Percentiles rank a stretch among this genome's conserved stretches.
These are phyloP conservation scores for Alcedo atthis DNA, from an alignment of 2,797 vertebrate species.

Conservation along the genomic window DNA sequence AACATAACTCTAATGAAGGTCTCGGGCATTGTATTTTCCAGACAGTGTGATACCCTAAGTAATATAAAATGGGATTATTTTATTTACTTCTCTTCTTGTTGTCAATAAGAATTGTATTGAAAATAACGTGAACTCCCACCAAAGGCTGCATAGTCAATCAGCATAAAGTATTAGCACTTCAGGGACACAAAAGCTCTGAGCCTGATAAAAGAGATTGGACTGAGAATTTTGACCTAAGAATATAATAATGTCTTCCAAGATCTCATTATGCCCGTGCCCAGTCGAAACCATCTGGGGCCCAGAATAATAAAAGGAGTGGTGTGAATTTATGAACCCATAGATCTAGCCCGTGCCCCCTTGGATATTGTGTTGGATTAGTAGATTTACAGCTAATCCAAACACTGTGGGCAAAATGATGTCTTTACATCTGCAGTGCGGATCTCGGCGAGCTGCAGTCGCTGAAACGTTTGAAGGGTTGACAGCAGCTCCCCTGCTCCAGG, in stretches of 20 bases:
- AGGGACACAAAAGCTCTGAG: constrained; percentile 59
- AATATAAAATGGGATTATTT: constrained; percentile 52
- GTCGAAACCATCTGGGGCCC: constrained; percentile 67
- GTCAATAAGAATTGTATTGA: constrained; percentile 67
- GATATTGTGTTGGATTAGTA: constrained; percentile 71
- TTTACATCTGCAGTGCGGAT: constrained; percentile 59
- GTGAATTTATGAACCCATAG: constrained; percentile 68
- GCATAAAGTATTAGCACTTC: constrained; percentile 71
- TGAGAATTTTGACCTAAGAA: constrained; percentile 74
- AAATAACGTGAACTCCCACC: constrained; percentile 60
- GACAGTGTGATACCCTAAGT: background rate
- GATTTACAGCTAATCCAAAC: constrained; percentile 75
- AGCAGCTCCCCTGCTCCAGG: constrained; percentile 53
- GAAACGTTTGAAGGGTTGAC: constrained; percentile 45
- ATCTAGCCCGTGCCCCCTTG: constrained; percentile 61
- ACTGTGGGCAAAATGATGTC: constrained; percentile 59
- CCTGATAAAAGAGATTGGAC: constrained; percentile 55
- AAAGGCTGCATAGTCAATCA: constrained; percentile 61
- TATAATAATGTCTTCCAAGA: constrained; percentile 74
- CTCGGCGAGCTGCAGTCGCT: constrained; percentile 33
- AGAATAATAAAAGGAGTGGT: constrained; percentile 67
- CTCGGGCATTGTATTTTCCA: constrained; percentile 31
- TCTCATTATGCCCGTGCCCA: constrained; percentile 68
- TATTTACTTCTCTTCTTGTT: background rate
- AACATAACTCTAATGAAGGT: background rate